phyloP scores from a whole-genome alignment of 2,888 invertebrate genomes.

The Amiota mariae region DNA sequence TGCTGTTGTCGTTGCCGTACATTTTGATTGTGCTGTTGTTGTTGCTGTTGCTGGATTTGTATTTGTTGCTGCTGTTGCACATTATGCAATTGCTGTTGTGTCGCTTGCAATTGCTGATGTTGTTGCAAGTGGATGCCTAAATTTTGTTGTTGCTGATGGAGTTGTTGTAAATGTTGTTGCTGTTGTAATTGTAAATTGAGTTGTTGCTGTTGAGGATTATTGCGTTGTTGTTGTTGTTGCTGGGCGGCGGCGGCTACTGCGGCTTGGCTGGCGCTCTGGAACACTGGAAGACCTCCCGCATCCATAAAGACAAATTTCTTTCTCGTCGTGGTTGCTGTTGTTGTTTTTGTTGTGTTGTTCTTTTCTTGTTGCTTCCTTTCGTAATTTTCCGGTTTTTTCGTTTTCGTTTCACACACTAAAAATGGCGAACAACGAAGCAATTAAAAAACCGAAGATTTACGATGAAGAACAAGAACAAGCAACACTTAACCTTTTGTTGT shows the following conservation, averaged over 20 bases:
- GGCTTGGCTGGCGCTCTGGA: conserved; percentile 75
- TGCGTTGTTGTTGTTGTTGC: conserved; percentile 76
- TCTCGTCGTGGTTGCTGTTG: conserved; percentile 47
- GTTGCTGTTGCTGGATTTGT: conserved; percentile 70
- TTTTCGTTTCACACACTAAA: conserved; percentile 4
- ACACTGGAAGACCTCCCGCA: conserved; percentile 74
- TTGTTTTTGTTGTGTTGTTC: conserved; percentile 35
- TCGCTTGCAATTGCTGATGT: conserved; percentile 61
- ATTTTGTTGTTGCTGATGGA: conserved; percentile 59
- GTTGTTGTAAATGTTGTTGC: conserved; percentile 54
- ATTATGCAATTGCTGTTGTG: conserved; percentile 53
- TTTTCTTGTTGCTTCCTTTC: conserved; percentile 59
- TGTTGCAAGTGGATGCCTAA: conserved; percentile 65
- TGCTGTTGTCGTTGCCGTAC: conserved; percentile 57
- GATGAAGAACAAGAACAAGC: conserved; percentile 56
- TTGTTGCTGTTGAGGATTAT: conserved; percentile 72
- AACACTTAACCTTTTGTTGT: conserved; percentile 33
- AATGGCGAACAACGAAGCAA: conserved; percentile 15
- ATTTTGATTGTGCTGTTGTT: conserved; percentile 60
- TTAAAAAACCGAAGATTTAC: conserved; percentile 31
- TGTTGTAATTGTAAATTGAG: conserved; percentile 49
- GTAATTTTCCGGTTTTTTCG: conserved; percentile 37
- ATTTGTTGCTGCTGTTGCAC: conserved; percentile 62
- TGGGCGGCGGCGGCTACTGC: conserved; percentile 72
- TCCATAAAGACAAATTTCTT: conserved; percentile 73